Base-by-base conservation (phyloP, 1,140 invertebrate species). In the Drosophila virilis region DNA sequence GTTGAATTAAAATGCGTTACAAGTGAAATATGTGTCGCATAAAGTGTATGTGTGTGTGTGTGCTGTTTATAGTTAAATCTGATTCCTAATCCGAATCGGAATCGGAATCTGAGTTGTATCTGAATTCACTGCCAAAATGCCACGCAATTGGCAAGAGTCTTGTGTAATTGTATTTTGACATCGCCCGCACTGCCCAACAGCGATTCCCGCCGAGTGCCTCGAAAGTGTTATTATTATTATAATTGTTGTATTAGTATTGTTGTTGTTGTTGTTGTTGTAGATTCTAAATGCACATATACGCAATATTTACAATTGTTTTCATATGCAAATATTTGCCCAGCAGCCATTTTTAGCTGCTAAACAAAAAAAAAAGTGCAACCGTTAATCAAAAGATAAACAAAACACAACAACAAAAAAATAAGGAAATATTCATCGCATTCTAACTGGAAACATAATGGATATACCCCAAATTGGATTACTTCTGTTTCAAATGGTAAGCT, bases 391-490 rank as follows among this genome's bases (percentile, higher is more conserved):
- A 43, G 35, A 52, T 40, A 61, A 7, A 48, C 46, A 32, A 12
- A 43, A 52, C 22, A 2, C 22, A n/a, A 17, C n/a, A 32, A 17
- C 22, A 22, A 1, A 22, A 22, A n/a, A n/a, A n/a, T n/a, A n/a
- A n/a, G n/a, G n/a, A n/a, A n/a, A n/a, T n/a, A n/a, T n/a, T n/a
- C 22, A 28, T 28, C 22, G 22, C 22, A 28, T 28, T 28, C 22
- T 22, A 46, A 45, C 64, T 52, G 50, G 40, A 67, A 77, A 80
- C 80, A 89, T 75, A 78, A 89, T 89, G 84, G 84, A 89, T 89
- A 90, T 73, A 71, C 73, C 54, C 40, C 76, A 77, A 80, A 80
- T 89, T 84, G 84, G 84, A 89, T 89, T 89, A 89, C 64, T 84
- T 64, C 55, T 75, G 46, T 60, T 84, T 64, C 64, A 89, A 67